A percentile compares a stretch with the other conserved stretches of the same genome.
Evolutionary conservation across 2,113 vertebrate species (phyloP).

Genomic region (Gymnarchus niloticus): DNA sequence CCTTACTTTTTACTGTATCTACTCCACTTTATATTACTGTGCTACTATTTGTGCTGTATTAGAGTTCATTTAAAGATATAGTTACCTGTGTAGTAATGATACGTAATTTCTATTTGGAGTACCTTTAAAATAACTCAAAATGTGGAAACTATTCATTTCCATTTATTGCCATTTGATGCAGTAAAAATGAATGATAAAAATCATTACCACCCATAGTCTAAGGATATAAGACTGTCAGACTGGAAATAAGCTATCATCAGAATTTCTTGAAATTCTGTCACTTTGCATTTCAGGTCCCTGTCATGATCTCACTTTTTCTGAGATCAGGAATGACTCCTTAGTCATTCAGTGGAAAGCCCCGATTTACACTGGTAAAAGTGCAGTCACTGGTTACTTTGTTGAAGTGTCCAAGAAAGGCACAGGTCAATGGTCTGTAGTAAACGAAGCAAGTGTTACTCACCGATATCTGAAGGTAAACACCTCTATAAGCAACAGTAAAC

Average conservation of each 20-base stretch:
- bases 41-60: too few relatives aligned
- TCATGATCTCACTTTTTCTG: conserved; percentile 81
- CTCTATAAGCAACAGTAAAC: background rate
- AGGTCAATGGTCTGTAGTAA: conserved; percentile 71
- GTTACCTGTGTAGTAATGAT: too few relatives aligned
- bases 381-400: conserved; percentile 80
- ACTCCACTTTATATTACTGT: background rate
- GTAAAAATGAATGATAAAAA: background rate
- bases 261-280: background rate
- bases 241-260: background rate
- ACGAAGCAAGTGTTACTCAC: conserved; percentile 58
- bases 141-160: too few relatives aligned
- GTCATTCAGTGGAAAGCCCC: conserved; percentile 89
- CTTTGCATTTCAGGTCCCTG: conserved; percentile 70
- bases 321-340: conserved; percentile 80
- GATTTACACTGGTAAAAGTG: conserved; percentile 69
- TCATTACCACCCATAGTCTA: background rate
- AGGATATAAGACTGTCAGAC: background rate
- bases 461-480: conserved; percentile 77
- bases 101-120: too few relatives aligned
- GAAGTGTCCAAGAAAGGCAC: conserved; percentile 78
- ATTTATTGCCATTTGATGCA: background rate
- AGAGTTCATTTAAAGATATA: too few relatives aligned
- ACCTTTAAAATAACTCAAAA: too few relatives aligned
- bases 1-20: background rate